Evolutionary conservation across 2,113 vertebrate genomes (phyloP), one percentile per base, ranked within the genome.

Genomic region (Gallinago undulata): DNA sequence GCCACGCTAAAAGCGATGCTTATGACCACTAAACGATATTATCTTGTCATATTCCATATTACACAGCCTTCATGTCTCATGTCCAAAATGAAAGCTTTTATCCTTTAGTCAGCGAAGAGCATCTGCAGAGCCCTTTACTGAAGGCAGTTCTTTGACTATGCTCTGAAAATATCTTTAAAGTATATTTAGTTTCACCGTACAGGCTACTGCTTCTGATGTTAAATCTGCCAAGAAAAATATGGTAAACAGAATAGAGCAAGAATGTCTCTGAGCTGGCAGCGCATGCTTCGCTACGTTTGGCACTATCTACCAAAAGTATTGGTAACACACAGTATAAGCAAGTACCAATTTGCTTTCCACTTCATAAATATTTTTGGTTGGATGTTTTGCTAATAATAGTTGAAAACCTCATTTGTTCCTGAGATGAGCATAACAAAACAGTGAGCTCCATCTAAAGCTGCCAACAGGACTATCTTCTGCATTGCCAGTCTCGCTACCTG

Each of bases 341-440:
- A 59, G 84, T 91, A 92, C 80, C 94, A 90, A 95, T 90, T 75
- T 55, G 85, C 77, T 78, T 80, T 95, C 73, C 72, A 81, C 43
- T 80, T 94, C 79, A 59, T 53, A 96, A 88, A 90, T 93, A 94
- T 87, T 97, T 98, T 97, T 97, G 97, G 97, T 95, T 97, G 97
- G 67, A 75, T 94, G 86, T 93, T 96, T 89, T 88, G 87, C 89
- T 89, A 93, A 8, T 55, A 88, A 82, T 84, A 93, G 90, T 51
- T 94, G 95, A 84, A 95, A 97, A 94, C 15, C 79, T 96, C 80
- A 90, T 94, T 96, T 95, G 94, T 97, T 98, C 98, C 98, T 98
- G 98, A 98, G 97, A 98, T 97, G 95, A 97, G 63, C 84, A 72
- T 48, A 47, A 92, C n/a, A 75, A 88, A 95, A 95, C 85, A 80